phyloP scores from a whole-genome alignment of 1,140 invertebrate genomes.

The Glossosoma conforme region DNA sequence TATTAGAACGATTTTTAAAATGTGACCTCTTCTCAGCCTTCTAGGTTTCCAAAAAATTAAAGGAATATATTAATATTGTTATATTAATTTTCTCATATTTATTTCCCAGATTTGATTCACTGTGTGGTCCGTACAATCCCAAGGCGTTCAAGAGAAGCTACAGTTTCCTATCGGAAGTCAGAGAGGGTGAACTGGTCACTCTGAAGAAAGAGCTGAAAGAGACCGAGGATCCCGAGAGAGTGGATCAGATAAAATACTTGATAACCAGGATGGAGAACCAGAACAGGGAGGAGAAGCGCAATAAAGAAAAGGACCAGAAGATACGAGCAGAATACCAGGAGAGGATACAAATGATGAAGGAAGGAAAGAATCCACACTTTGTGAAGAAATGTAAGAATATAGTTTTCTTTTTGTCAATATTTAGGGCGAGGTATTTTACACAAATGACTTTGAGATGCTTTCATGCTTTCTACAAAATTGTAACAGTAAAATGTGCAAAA shows the following conservation, averaged over 20 bases:
- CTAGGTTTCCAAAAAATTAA: background rate
- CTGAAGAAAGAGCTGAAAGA: slow-evolving; percentile 60
- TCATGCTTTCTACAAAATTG: no score
- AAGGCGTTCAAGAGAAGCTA: slow-evolving; percentile 71
- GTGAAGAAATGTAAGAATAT: slow-evolving; percentile 73
- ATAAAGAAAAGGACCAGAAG: slow-evolving; percentile 51
- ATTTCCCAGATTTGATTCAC: slow-evolving; percentile 66
- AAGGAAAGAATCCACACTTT: slow-evolving; percentile 64
- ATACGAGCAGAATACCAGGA: slow-evolving; percentile 53
- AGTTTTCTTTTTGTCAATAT: slow-evolving; percentile 6
- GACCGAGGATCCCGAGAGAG: slow-evolving; percentile 56
- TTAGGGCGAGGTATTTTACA: no score
- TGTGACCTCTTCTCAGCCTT: background rate
- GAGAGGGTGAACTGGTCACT: slow-evolving; percentile 59
- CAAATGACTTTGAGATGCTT: no score
- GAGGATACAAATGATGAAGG: slow-evolving; percentile 54
- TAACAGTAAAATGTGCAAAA: no score
- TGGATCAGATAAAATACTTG: slow-evolving; percentile 63
- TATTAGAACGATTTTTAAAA: no score
- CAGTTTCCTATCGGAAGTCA: slow-evolving; percentile 66
- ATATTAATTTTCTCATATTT: no score
- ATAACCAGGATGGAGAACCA: slow-evolving; percentile 71
- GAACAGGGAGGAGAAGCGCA: slow-evolving; percentile 56
- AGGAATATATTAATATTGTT: background rate
- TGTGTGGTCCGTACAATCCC: slow-evolving; percentile 71